phyloP scores from a whole-genome alignment of 2,113 vertebrate species.

The Eleginops maclovinus region DNA sequence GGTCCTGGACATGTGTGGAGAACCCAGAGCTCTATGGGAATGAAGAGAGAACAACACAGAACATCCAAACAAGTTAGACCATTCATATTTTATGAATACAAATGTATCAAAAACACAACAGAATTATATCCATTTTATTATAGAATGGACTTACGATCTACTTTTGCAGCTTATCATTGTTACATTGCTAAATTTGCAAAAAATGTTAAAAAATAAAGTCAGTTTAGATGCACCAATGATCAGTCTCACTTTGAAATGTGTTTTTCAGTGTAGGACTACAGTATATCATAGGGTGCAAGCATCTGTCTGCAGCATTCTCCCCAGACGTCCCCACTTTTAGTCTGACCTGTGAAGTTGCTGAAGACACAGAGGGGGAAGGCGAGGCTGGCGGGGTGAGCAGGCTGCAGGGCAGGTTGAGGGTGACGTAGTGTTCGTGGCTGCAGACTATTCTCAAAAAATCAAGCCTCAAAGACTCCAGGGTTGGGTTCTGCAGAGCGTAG shows the following conservation, averaged over 20 bases:
- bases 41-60: neutral
- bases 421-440: constrained; percentile 98
- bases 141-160: too few relatives aligned
- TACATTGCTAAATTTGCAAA: too few relatives aligned
- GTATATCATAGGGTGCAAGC: too few relatives aligned
- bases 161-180: too few relatives aligned
- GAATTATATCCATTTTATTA: too few relatives aligned
- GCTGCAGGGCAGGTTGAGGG: constrained; percentile 96
- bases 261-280: too few relatives aligned
- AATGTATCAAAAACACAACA: too few relatives aligned
- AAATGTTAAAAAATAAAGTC: too few relatives aligned
- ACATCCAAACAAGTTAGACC: neutral
- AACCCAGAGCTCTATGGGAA: constrained; percentile 94
- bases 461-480: constrained; percentile 92
- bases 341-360: constrained; percentile 95
- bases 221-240: too few relatives aligned
- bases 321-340: neutral
- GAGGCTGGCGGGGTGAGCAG: constrained; percentile 96
- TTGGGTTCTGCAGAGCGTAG: constrained; percentile 91
- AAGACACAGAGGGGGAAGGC: constrained; percentile 96
- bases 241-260: too few relatives aligned
- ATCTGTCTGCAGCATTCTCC: too few relatives aligned
- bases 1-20: constrained; percentile 96
- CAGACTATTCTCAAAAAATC: constrained; percentile 96
- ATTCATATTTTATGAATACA: neutral